Base-by-base conservation (phyloP, 2,797 vertebrate genomes). In the Myoxocephalus aenaeus region DNA sequence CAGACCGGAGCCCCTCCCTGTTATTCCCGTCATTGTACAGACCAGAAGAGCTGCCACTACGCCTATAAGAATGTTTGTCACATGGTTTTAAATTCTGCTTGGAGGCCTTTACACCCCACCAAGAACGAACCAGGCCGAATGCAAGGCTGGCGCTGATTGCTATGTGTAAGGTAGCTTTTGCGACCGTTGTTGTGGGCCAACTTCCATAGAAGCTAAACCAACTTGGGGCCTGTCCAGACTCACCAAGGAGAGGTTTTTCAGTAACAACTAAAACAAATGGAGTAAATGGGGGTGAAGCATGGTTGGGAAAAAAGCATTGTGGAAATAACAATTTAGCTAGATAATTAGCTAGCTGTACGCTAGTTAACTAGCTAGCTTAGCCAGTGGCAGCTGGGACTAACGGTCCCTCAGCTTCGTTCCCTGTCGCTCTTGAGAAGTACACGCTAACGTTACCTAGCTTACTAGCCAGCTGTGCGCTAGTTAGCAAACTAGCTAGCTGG, bases 1-100 rank as follows among this genome's bases (percentile, higher is more conserved):
- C 67, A 75, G 69, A 53, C 80, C 40, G 29, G 56, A 81, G 73
- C 83, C 70, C 70, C 80, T 87, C 83, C 73, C 75, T 75, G 54
- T 81, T 88, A 56, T 74, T 86, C 77, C 65, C 0, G 0, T 29
- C 80, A 38, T 79, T 79, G 58, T 75, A 54, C 64, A 66, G 66
- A 76, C 29, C 57, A 66, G 68, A 65, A 22, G 70, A 81, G 57
- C 64, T 20, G 57, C 66, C 59, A 54, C 56, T 66, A 20, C 7
- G 20, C 42, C 36, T 65, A 6, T 15, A 51, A 59, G 38, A 73
- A 65, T 63, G 25, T 70, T 65, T 80, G 58, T 88, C 75, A 63
- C 65, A 5, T 75, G 67, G 64, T 68, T 82, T 84, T 50, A 58
- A 71, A 76, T 75, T 82, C 27, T 27, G 67, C 57, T 70, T 1